A percentile compares a stretch with the other conserved stretches of the same genome.
phyloP scores from a whole-genome alignment of 2,888 invertebrate species.

The Ormyrus labotus region DNA sequence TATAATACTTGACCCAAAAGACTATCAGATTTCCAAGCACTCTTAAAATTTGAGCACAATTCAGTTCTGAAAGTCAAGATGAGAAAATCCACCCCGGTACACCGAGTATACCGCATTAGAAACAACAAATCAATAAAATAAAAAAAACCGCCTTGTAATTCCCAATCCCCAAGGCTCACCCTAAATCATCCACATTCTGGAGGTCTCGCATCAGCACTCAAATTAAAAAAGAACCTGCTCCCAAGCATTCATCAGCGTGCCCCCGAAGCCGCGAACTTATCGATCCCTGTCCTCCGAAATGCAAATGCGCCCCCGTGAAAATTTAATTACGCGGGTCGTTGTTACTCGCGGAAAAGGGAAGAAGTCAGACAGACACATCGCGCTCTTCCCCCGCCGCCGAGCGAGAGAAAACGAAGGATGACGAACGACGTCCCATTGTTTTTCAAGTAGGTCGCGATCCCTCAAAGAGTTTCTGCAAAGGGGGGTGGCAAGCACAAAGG shows the following conservation, averaged over 20 bases:
- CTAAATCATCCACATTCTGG: no score
- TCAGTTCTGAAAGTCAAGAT: no score
- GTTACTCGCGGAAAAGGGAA: not conserved
- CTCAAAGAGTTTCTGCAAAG: slow-evolving; percentile 42
- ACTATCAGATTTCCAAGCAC: no score
- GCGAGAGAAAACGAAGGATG: slow-evolving; percentile 18
- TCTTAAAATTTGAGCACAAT: no score
- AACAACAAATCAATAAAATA: no score
- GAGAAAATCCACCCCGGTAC: no score
- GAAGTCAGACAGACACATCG: not conserved
- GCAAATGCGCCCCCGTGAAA: slow-evolving; percentile 41
- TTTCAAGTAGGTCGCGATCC: slow-evolving; percentile 55
- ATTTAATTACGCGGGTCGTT: slow-evolving; percentile 38
- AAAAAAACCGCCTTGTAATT: no score
- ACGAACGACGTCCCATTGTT: slow-evolving; percentile 44
- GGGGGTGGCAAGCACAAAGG: slow-evolving; percentile 23
- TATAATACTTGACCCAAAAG: no score
- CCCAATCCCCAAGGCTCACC: no score
- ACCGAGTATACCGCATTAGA: no score
- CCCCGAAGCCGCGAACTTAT: slow-evolving; percentile 16
- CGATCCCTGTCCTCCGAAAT: slow-evolving; percentile 18
- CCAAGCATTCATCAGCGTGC: slow-evolving; percentile 35
- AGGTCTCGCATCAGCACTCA: slow-evolving; percentile 5
- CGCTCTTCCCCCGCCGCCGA: no score
- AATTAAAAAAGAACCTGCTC: slow-evolving; percentile 32